A percentile compares a stretch with the other conserved stretches of the same genome.
phyloP scores from a whole-genome alignment of 1,140 invertebrate genomes.

The Parapsyche elsis region DNA sequence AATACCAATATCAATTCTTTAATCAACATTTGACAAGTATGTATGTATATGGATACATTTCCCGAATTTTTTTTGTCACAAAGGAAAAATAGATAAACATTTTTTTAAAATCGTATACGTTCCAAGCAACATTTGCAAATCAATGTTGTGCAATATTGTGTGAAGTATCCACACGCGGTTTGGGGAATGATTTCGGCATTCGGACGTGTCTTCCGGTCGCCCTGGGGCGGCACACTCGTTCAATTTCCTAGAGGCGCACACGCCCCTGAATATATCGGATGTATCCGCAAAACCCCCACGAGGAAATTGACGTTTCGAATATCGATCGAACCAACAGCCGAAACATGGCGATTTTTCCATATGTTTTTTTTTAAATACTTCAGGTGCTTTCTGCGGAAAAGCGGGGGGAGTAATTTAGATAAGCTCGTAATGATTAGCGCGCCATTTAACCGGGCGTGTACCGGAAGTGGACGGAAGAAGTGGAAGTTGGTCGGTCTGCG shows the following conservation, averaged over 20 bases:
- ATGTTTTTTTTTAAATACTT: too few relatives aligned
- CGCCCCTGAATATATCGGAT: slow-evolving; percentile 50
- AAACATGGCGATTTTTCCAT: too few relatives aligned
- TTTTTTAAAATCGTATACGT: too few relatives aligned
- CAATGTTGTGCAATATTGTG: not conserved
- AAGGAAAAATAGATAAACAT: too few relatives aligned
- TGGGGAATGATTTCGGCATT: not conserved
- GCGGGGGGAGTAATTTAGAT: slow-evolving; percentile 28
- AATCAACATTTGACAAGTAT: too few relatives aligned
- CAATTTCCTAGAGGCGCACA: slow-evolving; percentile 49
- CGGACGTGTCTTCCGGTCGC: slow-evolving; percentile 18
- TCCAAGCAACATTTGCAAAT: not conserved
- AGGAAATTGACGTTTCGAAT: slow-evolving; percentile 55
- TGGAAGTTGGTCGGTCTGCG: slow-evolving; percentile 12
- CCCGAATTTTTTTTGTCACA: too few relatives aligned
- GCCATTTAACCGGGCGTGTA: slow-evolving; percentile 43
- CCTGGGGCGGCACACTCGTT: slow-evolving; percentile 42
- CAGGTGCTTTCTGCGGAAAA: too few relatives aligned
- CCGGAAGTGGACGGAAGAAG: not conserved
- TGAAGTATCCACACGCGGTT: not conserved
- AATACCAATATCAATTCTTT: too few relatives aligned
- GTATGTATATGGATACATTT: too few relatives aligned
- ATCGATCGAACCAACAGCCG: too few relatives aligned
- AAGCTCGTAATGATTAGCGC: slow-evolving; percentile 44
- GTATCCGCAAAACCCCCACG: slow-evolving; percentile 48